A percentile compares a stretch with the other conserved stretches of the same genome.
Evolutionary conservation across 2,888 invertebrate genomes (phyloP).

Genomic region (Salticus scenicus): DNA sequence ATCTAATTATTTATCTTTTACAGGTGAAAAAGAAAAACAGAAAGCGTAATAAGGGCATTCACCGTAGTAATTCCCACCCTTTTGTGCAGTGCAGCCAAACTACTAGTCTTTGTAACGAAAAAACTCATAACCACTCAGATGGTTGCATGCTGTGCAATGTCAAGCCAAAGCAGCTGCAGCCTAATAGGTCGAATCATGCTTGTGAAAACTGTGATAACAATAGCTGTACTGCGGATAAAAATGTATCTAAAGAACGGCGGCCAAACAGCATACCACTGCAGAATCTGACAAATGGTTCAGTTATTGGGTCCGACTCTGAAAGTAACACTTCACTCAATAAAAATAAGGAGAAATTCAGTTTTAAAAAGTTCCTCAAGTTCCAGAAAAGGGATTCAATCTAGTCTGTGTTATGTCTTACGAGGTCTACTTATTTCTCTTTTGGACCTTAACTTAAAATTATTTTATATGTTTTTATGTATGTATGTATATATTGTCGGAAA

Average conservation of each 20-base stretch:
- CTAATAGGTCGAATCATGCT: slow-evolving; percentile 18
- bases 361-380: slow-evolving; percentile 62
- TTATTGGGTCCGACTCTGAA: slow-evolving; percentile 15
- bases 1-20: no score
- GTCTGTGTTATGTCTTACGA: slow-evolving; percentile 21
- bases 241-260: slow-evolving; percentile 17
- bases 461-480: no score
- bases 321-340: slow-evolving; percentile 7
- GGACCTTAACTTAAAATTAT: no score
- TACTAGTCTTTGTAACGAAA: slow-evolving; percentile 19
- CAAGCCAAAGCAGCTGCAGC: slow-evolving; percentile 16
- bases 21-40: slow-evolving; percentile 63
- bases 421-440: neutral
- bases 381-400: slow-evolving; percentile 68
- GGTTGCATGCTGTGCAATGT: slow-evolving; percentile 16
- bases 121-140: slow-evolving; percentile 35
- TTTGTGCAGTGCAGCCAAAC: slow-evolving; percentile 25
- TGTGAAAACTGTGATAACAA: slow-evolving; percentile 62
- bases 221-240: slow-evolving; percentile 14
- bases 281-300: slow-evolving; percentile 57
- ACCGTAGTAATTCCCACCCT: slow-evolving; percentile 42
- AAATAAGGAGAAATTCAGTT: slow-evolving; percentile 57
- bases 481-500: no score
- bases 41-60: slow-evolving; percentile 47
- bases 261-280: slow-evolving; percentile 30